A percentile compares a stretch with the other conserved stretches of the same genome.
phyloP scores from a whole-genome alignment of 2,888 invertebrate species.

The Scrobipalpa atriplicella region DNA sequence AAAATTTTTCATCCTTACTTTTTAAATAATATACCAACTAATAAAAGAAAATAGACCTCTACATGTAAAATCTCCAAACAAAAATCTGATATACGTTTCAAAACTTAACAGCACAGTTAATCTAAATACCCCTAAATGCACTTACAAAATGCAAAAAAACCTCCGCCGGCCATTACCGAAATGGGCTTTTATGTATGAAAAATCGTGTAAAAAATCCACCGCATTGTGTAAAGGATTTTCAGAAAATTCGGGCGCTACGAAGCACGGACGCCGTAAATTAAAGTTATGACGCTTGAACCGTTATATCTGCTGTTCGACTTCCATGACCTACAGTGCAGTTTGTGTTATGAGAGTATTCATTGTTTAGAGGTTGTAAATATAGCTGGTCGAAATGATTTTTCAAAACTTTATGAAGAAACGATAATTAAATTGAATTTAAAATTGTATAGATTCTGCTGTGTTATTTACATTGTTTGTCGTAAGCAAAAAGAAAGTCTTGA shows the following conservation, averaged over 20 bases:
- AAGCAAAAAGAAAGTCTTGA: no score
- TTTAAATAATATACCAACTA: no score
- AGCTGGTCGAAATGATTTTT: no score
- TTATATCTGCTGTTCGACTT: slow-evolving; percentile 2
- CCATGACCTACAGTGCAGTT: slow-evolving; percentile 7
- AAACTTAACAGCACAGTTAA: no score
- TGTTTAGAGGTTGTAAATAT: background rate
- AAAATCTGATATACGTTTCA: background rate
- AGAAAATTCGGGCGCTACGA: background rate
- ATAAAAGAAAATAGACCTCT: no score
- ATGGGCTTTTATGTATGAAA: slow-evolving; percentile 1
- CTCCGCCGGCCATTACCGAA: background rate
- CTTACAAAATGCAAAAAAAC: background rate
- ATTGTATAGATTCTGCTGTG: no score
- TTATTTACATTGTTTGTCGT: no score
- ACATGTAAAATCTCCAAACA: no score
- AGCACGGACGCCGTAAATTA: background rate
- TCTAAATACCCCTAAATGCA: slow-evolving; percentile 1
- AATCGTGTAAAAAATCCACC: background rate
- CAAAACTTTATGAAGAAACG: no score
- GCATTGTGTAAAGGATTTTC: slow-evolving; percentile 5
- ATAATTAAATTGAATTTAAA: no score
- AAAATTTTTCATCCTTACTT: no score
- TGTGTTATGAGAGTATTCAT: background rate
- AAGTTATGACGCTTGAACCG: slow-evolving; percentile 1